Conservation (phyloP, 2,113 vertebrate genomes). For the Bos taurus region ARS-UCD2.0 NC_037346.1:13194501-13195000, state of each 20-base stretch:
- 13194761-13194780: background rate
- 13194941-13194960: background rate
- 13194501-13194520: background rate
- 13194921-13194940: background rate
- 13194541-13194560: background rate
- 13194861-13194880: background rate
- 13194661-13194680: background rate
- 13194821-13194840: background rate
- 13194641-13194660: background rate
- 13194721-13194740: background rate
- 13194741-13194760: background rate
- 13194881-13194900: background rate
- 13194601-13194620: background rate
- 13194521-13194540: background rate
- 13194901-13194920: background rate
- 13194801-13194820: background rate
- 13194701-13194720: background rate
- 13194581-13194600: background rate
- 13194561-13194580: background rate
- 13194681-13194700: background rate
- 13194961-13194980: background rate
- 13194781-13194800: background rate
- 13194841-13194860: background rate
- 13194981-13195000: background rate
- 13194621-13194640: background rate